Percentiles rank a stretch among this genome's conserved stretches.
These are phyloP conservation scores for Penaeus vannamei DNA, from an alignment of 1,140 invertebrate genomes.

Conservation along the genomic window DNA sequence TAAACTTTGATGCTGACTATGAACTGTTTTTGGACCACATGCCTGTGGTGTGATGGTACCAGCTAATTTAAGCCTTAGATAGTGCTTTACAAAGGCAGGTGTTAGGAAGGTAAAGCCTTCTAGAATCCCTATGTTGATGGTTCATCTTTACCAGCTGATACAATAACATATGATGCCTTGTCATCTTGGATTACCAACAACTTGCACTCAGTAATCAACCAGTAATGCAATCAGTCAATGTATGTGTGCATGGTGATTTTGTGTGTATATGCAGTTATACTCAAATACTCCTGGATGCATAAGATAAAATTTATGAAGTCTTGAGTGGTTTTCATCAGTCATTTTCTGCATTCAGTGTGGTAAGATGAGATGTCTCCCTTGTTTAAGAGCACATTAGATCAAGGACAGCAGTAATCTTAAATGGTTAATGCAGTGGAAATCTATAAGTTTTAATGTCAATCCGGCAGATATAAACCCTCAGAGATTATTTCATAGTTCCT, in stretches of 20 bases:
- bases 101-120: constrained; percentile 41
- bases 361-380: no score
- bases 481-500: no score
- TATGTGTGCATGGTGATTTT: constrained; percentile 25
- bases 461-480: no score
- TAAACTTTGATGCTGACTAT: constrained; percentile 35
- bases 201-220: background rate
- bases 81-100: constrained; percentile 59
- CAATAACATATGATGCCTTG: constrained; percentile 22
- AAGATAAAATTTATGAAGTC: no score
- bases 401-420: no score
- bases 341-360: no score
- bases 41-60: constrained; percentile 35
- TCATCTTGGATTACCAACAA: constrained; percentile 23
- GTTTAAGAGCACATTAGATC: no score
- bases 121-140: constrained; percentile 44
- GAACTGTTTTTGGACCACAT: constrained; percentile 21
- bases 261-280: background rate
- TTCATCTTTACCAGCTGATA: constrained; percentile 24
- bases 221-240: background rate
- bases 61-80: constrained; percentile 60
- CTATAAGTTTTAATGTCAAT: no score
- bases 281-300: no score
- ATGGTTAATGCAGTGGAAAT: no score
- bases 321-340: no score